Evolutionary conservation across 2,888 invertebrate species (phyloP).

Genomic region (Chymomyza procnemis): DNA sequence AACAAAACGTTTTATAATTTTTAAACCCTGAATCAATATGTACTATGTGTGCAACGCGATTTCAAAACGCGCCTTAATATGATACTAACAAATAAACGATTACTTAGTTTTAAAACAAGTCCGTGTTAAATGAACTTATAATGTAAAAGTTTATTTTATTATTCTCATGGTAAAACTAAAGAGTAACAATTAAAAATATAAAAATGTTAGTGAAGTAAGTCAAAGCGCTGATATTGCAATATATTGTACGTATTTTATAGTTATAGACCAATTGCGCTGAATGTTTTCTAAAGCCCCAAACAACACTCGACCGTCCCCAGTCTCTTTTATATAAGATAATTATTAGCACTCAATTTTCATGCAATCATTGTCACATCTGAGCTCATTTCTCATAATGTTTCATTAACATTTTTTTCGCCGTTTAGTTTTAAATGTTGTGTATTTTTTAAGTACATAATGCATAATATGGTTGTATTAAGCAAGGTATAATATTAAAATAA

Average conservation of each 20-base stretch:
- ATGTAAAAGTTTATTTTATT: constrained; percentile 21
- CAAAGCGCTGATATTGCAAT: constrained; percentile 57
- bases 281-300: constrained; percentile 25
- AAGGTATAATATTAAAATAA: constrained; percentile 15
- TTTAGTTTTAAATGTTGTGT: constrained; percentile 56
- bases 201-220: constrained; percentile 59
- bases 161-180: constrained; percentile 2
- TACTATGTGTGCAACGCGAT: constrained; percentile 14
- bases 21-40: constrained; percentile 57
- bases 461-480: constrained; percentile 59
- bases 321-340: constrained; percentile 37
- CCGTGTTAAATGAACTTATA: constrained; percentile 1
- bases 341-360: constrained; percentile 26
- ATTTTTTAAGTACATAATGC: constrained; percentile 46
- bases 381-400: constrained; percentile 16
- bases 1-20: constrained; percentile 56
- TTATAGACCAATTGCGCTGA: constrained; percentile 33
- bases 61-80: background rate
- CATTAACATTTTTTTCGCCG: constrained; percentile 32
- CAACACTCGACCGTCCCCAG: constrained; percentile 48
- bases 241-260: constrained; percentile 33
- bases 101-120: constrained; percentile 39
- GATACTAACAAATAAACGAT: background rate
- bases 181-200: constrained; percentile 25
- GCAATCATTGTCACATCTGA: constrained; percentile 2